Base-by-base conservation (phyloP, 2,113 vertebrate genomes). In the Scytalopus superciliaris region DNA sequence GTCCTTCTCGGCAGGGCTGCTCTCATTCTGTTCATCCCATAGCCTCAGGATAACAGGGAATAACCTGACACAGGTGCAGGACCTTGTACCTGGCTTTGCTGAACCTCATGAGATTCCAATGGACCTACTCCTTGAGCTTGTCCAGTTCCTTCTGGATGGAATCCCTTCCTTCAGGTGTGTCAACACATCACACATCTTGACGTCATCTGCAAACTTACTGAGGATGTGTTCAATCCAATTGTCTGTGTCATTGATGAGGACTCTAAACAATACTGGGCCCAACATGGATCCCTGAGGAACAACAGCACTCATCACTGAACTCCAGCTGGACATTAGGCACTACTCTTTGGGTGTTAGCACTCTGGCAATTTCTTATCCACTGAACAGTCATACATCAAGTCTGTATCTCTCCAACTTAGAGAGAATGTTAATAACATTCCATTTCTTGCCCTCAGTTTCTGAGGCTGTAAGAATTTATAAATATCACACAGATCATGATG, bases 131-230 rank as follows among this genome's bases (percentile, higher is more conserved):
- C 31, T 42, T 1, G 0, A 60, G 19, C 9, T 30, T 45, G 7
- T 47, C 70, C 17, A 33, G 19, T 12, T 35, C 21, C 47, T 35
- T 42, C 7, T 27, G 18, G 25, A 47, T 62, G n/a, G 11, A 19
- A 55, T 27, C 24, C 17, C 3, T 1, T 68, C n/a, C 47, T 25
- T 69, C 21, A 31, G 19, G 56, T 0, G 0, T 10, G 14, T 69
- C 56, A 28, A 37, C 2, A 2, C 33, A 73, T 12, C 21, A 25
- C 21, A n/a, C 39, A 27, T 16, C 21, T 66, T 64, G 23, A 7
- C 30, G 14, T 39, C 33, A 14, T 21, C 33, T 30, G n/a, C 30
- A 67, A 45, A 35, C 25, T 45, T 52, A 27, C 12, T 90, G 19
- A 66, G 37, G 23, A 16, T 35, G 8, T 22, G 37, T 39, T 47